These are phyloP conservation scores for Ophiodon elongatus DNA, from an alignment of 2,113 vertebrate species.

Conservation along the genomic window DNA sequence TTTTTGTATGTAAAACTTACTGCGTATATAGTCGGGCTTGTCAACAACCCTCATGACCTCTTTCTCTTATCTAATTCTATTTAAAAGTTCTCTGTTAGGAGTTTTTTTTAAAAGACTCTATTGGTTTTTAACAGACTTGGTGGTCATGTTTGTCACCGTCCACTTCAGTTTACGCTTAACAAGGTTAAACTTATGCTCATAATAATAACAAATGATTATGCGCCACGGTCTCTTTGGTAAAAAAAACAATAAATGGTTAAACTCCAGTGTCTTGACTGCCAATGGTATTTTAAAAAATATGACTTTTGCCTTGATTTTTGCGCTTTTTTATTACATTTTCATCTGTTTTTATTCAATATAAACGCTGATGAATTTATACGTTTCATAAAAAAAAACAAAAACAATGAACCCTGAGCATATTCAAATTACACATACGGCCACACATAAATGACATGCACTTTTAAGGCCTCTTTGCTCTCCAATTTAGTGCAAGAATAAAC, in stretches of 20 bases:
- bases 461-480: conserved; percentile 70
- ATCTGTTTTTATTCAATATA: conserved; percentile 20
- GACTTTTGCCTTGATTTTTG: conserved; percentile 2
- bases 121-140: not conserved
- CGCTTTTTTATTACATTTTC: conserved; percentile 3
- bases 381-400: conserved; percentile 30
- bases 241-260: not conserved
- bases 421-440: conserved; percentile 32
- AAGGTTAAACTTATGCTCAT: not conserved
- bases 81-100: not conserved
- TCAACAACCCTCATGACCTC: not conserved
- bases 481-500: conserved; percentile 75
- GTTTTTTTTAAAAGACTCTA: not conserved
- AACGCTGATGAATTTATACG: conserved; percentile 36
- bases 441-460: conserved; percentile 47
- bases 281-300: conserved; percentile 13
- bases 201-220: not conserved
- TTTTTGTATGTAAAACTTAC: not conserved
- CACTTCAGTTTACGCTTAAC: not conserved
- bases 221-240: not conserved
- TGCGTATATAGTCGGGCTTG: not conserved
- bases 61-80: not conserved
- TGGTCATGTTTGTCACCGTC: not conserved
- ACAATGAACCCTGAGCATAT: conserved; percentile 48
- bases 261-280: not conserved